Evolutionary conservation across 2,113 vertebrate species (phyloP).

Genomic region (Cyphomyrus plagiostoma): DNA sequence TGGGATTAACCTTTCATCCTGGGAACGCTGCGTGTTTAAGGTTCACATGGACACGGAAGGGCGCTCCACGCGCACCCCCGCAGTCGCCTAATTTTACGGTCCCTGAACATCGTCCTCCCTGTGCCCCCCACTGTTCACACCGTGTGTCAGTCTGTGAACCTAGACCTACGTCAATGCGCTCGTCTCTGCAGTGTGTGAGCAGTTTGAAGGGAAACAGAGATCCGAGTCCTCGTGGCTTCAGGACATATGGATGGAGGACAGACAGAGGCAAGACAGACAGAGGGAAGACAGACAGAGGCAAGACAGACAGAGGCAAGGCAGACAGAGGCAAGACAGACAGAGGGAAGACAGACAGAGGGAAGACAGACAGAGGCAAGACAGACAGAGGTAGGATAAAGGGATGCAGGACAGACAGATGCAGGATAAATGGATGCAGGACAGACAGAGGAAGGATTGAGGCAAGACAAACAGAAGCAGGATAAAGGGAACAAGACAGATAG

Average conservation of each 20-base stretch:
- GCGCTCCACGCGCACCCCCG: neutral
- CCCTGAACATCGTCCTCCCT: neutral
- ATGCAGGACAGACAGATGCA: too few species aligned
- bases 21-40: neutral
- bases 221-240: too few species aligned
- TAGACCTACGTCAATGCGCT: neutral
- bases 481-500: neutral
- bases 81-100: neutral
- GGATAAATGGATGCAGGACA: too few species aligned
- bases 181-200: neutral
- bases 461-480: too few species aligned
- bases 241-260: too few species aligned
- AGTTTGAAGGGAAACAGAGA: too few species aligned
- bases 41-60: neutral
- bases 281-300: too few species aligned
- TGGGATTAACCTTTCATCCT: neutral
- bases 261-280: too few species aligned
- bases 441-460: too few species aligned
- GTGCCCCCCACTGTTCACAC: neutral
- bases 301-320: too few species aligned
- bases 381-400: neutral
- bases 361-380: neutral
- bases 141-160: neutral
- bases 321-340: too few species aligned
- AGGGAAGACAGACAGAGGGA: too few species aligned